phyloP scores from a whole-genome alignment of 2,888 invertebrate genomes.

The Limnephilus lunatus region DNA sequence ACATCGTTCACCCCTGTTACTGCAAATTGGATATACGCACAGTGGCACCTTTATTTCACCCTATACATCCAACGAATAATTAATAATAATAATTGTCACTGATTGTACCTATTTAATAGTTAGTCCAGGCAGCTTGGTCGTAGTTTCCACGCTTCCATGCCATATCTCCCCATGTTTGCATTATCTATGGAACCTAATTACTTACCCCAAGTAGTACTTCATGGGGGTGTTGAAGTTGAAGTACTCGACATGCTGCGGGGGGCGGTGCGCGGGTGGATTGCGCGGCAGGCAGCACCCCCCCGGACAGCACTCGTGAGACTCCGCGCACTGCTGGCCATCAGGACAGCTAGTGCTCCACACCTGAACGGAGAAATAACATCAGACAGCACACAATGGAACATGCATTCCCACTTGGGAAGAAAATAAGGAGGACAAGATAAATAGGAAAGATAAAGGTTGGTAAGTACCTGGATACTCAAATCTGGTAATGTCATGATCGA shows the following conservation, averaged over 20 bases:
- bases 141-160: too few species aligned
- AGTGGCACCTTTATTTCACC: too few species aligned
- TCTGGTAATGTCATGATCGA: too few species aligned
- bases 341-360: conserved; percentile 78
- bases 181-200: too few species aligned
- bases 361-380: conserved; percentile 69
- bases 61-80: too few species aligned
- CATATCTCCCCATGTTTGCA: too few species aligned
- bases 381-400: not conserved
- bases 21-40: too few species aligned
- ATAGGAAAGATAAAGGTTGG: not conserved
- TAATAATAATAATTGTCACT: too few species aligned
- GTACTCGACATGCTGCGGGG: conserved; percentile 75
- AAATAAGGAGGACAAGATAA: not conserved
- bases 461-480: not conserved
- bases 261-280: conserved; percentile 73
- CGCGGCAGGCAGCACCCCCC: conserved; percentile 80
- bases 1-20: too few species aligned
- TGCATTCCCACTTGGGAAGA: not conserved
- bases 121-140: too few species aligned
- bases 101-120: too few species aligned
- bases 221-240: conserved; percentile 80
- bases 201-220: conserved; percentile 81
- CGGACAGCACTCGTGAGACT: conserved; percentile 87
- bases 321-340: conserved; percentile 83